These are phyloP conservation scores for Phoxinus phoxinus DNA, from an alignment of 2,113 vertebrate species.

Conservation along the genomic window DNA sequence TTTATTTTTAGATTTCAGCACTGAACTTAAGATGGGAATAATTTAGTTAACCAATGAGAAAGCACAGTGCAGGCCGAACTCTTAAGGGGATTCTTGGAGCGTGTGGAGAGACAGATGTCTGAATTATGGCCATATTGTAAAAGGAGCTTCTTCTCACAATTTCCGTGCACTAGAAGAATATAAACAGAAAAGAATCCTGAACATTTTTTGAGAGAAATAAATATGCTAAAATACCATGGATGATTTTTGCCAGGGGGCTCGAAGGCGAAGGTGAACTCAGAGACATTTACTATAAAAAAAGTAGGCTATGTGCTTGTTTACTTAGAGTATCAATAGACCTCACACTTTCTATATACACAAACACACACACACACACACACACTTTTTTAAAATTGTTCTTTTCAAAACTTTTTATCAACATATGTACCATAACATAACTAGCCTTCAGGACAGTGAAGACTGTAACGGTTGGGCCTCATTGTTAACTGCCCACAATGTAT, in stretches of 20 bases:
- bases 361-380: background rate
- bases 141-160: background rate
- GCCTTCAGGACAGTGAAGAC: background rate
- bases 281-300: background rate
- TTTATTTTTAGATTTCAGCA: background rate
- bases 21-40: constrained; percentile 1
- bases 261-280: background rate
- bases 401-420: background rate
- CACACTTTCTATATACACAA: constrained; percentile 29
- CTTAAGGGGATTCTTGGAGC: constrained; percentile 15
- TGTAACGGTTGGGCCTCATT: constrained; percentile 12
- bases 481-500: constrained; percentile 19
- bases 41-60: constrained; percentile 14
- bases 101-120: constrained; percentile 14
- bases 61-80: background rate
- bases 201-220: background rate
- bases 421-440: background rate
- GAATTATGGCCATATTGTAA: background rate
- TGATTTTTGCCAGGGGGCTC: background rate
- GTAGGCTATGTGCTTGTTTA: constrained; percentile 40
- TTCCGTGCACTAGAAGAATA: background rate
- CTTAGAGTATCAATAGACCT: constrained; percentile 11
- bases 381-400: background rate
- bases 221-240: background rate
- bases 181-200: constrained; percentile 1